A percentile compares a stretch with the other conserved stretches of the same genome.
Evolutionary conservation across 2,113 vertebrate genomes (phyloP).

Genomic region (Hipposideros armiger): DNA sequence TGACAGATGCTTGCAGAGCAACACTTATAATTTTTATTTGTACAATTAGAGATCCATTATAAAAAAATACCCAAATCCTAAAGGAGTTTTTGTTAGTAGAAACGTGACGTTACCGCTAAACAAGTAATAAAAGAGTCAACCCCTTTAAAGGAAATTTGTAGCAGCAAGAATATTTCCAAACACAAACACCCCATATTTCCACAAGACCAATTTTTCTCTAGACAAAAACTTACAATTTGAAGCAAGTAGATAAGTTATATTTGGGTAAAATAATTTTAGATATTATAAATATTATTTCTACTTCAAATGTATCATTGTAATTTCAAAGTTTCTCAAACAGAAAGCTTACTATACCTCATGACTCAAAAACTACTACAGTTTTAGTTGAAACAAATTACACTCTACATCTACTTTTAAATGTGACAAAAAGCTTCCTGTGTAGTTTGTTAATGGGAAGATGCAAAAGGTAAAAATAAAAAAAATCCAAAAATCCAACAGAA

Average conservation of each 20-base stretch:
- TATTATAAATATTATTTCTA: constrained; percentile 76
- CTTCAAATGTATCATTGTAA: constrained; percentile 72
- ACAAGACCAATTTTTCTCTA: constrained; percentile 86
- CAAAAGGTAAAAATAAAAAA: constrained; percentile 77
- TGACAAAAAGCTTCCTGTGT: constrained; percentile 84
- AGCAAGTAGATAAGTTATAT: constrained; percentile 79
- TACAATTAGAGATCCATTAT: constrained; percentile 89
- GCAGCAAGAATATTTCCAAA: constrained; percentile 87
- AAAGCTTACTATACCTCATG: constrained; percentile 74
- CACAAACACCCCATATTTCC: constrained; percentile 86
- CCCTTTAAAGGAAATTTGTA: constrained; percentile 92
- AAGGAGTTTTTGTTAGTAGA: constrained; percentile 94
- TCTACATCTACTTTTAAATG: constrained; percentile 75
- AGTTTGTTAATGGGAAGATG: constrained; percentile 85
- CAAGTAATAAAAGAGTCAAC: constrained; percentile 99
- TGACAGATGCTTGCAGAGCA: constrained; percentile 91
- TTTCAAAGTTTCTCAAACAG: constrained; percentile 72
- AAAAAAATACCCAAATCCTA: constrained; percentile 89
- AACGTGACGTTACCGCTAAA: constrained; percentile 99
- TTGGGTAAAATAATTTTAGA: constrained; percentile 79
- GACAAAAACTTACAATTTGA: constrained; percentile 81
- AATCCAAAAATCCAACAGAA: constrained; percentile 83
- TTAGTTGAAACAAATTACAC: constrained; percentile 76
- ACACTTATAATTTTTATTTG: constrained; percentile 89
- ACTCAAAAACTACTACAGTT: constrained; percentile 74